These are phyloP conservation scores for Mycogona germanica DNA, from an alignment of 2,888 invertebrate genomes.

Conservation along the genomic window DNA sequence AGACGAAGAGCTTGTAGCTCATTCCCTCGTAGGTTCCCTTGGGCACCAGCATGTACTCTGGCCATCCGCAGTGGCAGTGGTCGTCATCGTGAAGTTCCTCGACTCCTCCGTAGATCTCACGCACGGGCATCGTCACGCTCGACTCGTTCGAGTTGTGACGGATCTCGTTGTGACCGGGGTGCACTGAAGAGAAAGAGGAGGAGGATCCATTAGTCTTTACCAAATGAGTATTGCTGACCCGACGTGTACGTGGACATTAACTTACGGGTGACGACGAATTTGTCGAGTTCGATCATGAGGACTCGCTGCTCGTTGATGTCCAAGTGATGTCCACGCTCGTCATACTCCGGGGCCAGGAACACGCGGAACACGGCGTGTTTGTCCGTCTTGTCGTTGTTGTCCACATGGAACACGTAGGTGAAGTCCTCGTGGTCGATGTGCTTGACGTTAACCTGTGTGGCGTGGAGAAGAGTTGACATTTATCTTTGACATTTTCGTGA, in stretches of 20 bases:
- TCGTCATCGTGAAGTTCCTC: slow-evolving; percentile 24
- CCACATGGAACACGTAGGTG: slow-evolving; percentile 42
- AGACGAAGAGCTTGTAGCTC: slow-evolving; percentile 48
- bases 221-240: slow-evolving; percentile 26
- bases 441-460: slow-evolving; percentile 37
- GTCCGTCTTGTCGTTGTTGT: slow-evolving; percentile 31
- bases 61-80: slow-evolving; percentile 45
- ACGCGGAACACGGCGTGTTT: slow-evolving; percentile 52
- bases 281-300: slow-evolving; percentile 59
- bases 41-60: slow-evolving; percentile 55
- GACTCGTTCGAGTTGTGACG: slow-evolving; percentile 25
- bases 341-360: slow-evolving; percentile 52
- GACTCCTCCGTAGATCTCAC: slow-evolving; percentile 24
- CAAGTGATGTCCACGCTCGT: slow-evolving; percentile 52
- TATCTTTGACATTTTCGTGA: background rate
- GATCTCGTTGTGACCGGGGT: slow-evolving; percentile 29
- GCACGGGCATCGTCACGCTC: slow-evolving; percentile 27
- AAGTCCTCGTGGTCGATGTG: slow-evolving; percentile 65
- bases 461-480: background rate
- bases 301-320: slow-evolving; percentile 48
- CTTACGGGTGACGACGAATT: slow-evolving; percentile 49
- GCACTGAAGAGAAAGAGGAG: slow-evolving; percentile 42
- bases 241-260: no score
- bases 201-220: background rate
- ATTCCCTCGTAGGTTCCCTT: slow-evolving; percentile 54